phyloP scores from a whole-genome alignment of 2,113 vertebrate species.

The Gymnobelideus leadbeateri region DNA sequence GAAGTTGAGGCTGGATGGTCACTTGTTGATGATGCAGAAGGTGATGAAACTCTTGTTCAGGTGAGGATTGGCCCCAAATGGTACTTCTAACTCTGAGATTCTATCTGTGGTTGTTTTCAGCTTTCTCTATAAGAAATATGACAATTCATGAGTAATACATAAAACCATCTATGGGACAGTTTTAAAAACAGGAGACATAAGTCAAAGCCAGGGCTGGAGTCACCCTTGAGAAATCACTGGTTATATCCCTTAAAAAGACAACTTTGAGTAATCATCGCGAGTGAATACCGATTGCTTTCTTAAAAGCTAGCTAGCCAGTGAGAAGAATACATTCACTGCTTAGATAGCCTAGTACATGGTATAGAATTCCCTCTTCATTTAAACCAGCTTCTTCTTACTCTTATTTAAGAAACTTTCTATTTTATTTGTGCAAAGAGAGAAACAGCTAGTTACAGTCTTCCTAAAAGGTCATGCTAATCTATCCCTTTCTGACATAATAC shows the following conservation, averaged over 20 bases:
- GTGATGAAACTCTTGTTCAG: not conserved
- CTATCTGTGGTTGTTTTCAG: not conserved
- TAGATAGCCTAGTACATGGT: not conserved
- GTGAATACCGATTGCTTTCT: not conserved
- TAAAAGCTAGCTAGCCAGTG: not conserved
- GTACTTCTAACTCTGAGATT: not conserved
- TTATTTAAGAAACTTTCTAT: not conserved
- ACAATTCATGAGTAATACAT: not conserved
- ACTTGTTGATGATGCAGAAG: not conserved
- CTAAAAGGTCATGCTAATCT: not conserved
- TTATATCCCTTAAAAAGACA: not conserved
- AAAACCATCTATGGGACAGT: not conserved
- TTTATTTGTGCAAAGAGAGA: not conserved
- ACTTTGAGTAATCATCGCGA: not conserved
- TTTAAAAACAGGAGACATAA: not conserved
- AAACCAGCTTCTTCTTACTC: not conserved
- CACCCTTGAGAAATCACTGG: not conserved
- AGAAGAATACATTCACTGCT: not conserved
- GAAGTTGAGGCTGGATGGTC: not conserved
- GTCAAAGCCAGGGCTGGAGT: not conserved
- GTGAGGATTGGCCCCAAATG: not conserved
- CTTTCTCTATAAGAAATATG: not conserved
- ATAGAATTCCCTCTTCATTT: not conserved
- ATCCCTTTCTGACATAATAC: not conserved
- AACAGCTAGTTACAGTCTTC: not conserved